phyloP scores from a whole-genome alignment of 2,113 vertebrate species.

The Neotragus moschatus region DNA sequence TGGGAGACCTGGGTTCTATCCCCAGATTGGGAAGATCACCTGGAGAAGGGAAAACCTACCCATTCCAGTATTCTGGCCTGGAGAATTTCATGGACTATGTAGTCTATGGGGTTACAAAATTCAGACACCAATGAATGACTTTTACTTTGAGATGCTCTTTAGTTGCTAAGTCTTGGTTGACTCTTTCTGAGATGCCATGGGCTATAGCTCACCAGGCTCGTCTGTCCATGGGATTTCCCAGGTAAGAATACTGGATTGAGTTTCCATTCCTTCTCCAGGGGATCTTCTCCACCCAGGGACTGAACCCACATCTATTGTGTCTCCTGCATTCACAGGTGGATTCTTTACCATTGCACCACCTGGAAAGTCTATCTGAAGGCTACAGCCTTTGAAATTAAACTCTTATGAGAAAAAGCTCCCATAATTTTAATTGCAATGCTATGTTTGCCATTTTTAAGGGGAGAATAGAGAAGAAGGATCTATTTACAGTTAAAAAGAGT shows the following conservation, averaged over 20 bases:
- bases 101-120: background rate
- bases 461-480: background rate
- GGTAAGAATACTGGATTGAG: background rate
- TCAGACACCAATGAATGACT: background rate
- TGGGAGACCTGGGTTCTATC: background rate
- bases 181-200: background rate
- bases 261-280: background rate
- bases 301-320: background rate
- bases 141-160: background rate
- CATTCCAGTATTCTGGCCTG: background rate
- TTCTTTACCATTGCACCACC: background rate
- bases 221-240: background rate
- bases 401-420: background rate
- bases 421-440: background rate
- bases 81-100: background rate
- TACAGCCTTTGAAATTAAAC: background rate
- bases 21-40: background rate
- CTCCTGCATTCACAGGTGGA: background rate
- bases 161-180: background rate
- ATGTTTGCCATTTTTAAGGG: background rate
- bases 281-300: background rate
- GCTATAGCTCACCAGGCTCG: background rate
- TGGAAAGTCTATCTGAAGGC: background rate
- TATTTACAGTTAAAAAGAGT: background rate
- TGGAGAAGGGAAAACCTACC: background rate